Conservation (phyloP, 2,113 vertebrate genomes). For the Lampris incognitus region DNA sequence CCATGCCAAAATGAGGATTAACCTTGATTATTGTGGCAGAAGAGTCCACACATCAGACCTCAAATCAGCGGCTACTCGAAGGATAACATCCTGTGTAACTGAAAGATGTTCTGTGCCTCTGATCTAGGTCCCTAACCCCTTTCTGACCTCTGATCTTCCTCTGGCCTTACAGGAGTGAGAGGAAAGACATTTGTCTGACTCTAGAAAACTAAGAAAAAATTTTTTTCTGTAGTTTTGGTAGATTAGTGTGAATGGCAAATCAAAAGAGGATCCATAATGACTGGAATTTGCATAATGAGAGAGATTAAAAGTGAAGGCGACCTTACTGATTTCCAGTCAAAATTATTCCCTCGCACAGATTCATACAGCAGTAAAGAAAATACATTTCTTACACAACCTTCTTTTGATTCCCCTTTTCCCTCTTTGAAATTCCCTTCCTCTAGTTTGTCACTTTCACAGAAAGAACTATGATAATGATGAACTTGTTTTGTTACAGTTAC, state of each 20-base stretch:
- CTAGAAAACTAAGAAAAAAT: conserved; percentile 35
- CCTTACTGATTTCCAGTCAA: background rate
- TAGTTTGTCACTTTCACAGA: no score
- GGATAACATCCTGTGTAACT: conserved; percentile 23
- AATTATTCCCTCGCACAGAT: no score
- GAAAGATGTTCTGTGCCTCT: conserved; percentile 10
- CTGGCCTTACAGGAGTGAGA: conserved; percentile 17
- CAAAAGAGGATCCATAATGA: conserved; percentile 36
- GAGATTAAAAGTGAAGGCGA: background rate
- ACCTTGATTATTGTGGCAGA: no score
- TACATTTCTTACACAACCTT: no score
- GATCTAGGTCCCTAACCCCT: conserved; percentile 48
- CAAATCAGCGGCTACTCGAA: conserved; percentile 27
- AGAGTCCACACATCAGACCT: background rate
- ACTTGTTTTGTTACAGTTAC: no score
- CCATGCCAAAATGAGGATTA: no score
- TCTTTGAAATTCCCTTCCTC: no score
- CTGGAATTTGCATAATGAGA: conserved; percentile 14
- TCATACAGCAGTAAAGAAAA: no score
- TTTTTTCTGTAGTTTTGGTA: conserved; percentile 38
- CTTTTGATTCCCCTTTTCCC: no score
- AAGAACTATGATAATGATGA: no score
- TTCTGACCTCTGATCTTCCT: conserved; percentile 63
- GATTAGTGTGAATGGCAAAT: conserved; percentile 46
- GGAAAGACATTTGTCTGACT: conserved; percentile 44